Percentiles rank a stretch among this genome's conserved stretches.
These are phyloP conservation scores for Formica aserva DNA, from an alignment of 2,888 invertebrate species.

Conservation along the genomic window DNA sequence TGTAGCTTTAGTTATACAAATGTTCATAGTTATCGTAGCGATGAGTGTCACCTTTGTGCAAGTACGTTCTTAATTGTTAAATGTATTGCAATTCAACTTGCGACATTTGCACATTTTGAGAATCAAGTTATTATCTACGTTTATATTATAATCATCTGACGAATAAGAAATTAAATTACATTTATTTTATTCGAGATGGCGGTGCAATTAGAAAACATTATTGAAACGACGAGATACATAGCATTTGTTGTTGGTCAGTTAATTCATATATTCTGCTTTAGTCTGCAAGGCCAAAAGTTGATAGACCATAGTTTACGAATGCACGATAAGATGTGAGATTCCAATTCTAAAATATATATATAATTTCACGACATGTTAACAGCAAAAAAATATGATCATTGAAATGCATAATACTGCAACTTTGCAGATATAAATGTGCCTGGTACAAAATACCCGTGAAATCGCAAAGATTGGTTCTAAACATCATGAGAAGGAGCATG, in stretches of 20 bases:
- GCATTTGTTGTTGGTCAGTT: constrained; percentile 20
- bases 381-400: not conserved
- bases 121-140: not conserved
- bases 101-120: not conserved
- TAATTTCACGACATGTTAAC: no score
- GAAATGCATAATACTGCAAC: not conserved
- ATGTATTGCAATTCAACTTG: not conserved
- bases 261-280: constrained; percentile 49
- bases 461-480: constrained; percentile 42
- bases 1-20: not conserved
- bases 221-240: not conserved
- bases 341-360: not conserved
- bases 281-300: constrained; percentile 51
- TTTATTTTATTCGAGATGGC: not conserved
- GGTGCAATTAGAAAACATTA: not conserved
- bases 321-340: constrained; percentile 37
- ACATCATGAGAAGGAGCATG: constrained; percentile 1
- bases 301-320: constrained; percentile 47
- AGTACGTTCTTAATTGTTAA: not conserved
- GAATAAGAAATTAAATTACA: not conserved
- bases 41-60: not conserved
- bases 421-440: constrained; percentile 29
- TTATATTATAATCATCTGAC: not conserved
- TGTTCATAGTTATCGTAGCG: not conserved
- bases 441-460: constrained; percentile 52